Conservation (phyloP, 2,888 invertebrate species). For the Mycalesis mineus region DNA sequence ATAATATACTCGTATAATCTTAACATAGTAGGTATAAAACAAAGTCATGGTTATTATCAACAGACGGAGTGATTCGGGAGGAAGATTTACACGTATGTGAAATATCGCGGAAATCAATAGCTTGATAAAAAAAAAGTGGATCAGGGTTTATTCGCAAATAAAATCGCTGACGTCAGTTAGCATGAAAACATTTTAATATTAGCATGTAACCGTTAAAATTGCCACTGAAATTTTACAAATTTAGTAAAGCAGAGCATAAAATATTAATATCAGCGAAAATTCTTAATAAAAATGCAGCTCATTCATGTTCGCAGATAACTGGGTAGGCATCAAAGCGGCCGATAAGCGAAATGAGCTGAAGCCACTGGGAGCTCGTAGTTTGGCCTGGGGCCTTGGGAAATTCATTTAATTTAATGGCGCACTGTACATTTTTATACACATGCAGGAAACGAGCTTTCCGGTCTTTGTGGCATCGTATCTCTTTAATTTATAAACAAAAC, state of each 20-base stretch:
- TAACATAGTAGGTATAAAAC: no score
- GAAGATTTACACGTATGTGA: no score
- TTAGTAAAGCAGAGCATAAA: conserved; percentile 3
- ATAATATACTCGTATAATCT: no score
- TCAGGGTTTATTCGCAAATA: no score
- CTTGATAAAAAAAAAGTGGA: no score
- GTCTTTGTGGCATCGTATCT: conserved; percentile 16
- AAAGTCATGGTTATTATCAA: no score
- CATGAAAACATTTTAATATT: no score
- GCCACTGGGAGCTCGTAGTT: conserved; percentile 47
- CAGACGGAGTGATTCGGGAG: no score
- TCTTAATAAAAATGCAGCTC: conserved; percentile 20
- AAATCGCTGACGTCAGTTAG: no score
- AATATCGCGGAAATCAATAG: no score
- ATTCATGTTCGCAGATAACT: conserved; percentile 29
- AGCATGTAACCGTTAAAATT: neutral
- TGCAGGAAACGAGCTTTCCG: conserved; percentile 14
- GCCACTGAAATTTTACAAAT: neutral
- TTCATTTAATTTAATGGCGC: conserved; percentile 53
- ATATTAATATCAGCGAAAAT: conserved; percentile 18
- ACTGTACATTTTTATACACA: conserved; percentile 26
- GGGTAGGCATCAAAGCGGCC: conserved; percentile 37
- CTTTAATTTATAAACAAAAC: conserved; percentile 23
- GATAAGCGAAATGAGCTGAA: conserved; percentile 60
- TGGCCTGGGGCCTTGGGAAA: conserved; percentile 45